Base-by-base conservation (phyloP, 2,797 vertebrate species). In the Ibycter americanus region DNA sequence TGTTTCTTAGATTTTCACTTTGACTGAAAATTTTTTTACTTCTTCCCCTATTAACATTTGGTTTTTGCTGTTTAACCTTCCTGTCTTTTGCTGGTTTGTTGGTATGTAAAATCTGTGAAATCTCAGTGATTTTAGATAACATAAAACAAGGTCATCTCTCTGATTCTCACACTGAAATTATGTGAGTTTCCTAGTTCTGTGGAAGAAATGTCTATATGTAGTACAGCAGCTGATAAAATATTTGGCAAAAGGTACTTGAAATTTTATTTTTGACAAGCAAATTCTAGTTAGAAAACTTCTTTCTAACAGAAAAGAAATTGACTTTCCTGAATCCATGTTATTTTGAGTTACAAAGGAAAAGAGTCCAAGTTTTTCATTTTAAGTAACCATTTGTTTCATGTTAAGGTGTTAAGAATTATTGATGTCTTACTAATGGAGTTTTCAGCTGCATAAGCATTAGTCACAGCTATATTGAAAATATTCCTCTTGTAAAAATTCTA, bases 321-420 rank as follows among this genome's bases (percentile, higher is more conserved):
- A n/a, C 5, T 74, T 74, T 44, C 19, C 46, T 66, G 58, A 92
- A 54, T 54, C 44, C 15, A 26, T 78, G 16, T 58, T 6, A 49
- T 15, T 65, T 29, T 29, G n/a, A 25, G 40, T 54, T 90, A 72
- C 15, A 73, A 80, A 63, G 51, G n/a, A 67, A 56, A 56, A 93
- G 21, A 65, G 10, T 46, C 46, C 52, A 70, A 25, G 7, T 4
- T 68, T 94, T 90, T 90, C 38, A 67, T 21, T 79, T 86, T 84
- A 82, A 87, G 20, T 74, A 84, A n/a, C 42, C 9, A n/a, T 84
- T 94, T 92, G 15, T 86, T 97, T 95, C 92, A n/a, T 9, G 44
- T 55, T 68, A 27, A 88, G 68, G 32, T 23, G 6, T 70, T 84
- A 91, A 90, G 38, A 84, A 78, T 65, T 81, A 59, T 47, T 54